These are phyloP conservation scores for Oreonectes daqikongensis DNA, from an alignment of 2,797 vertebrate species.

Conservation along the genomic window DNA sequence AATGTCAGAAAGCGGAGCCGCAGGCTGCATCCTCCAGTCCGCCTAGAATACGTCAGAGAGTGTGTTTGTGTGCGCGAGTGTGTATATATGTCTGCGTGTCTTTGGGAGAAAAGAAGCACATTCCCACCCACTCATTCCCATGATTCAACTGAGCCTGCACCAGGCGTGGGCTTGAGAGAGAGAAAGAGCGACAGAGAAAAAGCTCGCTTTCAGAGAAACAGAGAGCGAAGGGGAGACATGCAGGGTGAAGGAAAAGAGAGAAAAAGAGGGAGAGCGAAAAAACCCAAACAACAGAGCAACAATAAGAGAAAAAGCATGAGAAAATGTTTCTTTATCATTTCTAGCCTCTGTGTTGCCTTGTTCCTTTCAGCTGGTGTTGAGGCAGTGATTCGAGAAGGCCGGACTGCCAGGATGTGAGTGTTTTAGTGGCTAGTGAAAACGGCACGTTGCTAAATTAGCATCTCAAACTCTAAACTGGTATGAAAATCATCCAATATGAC, in stretches of 20 bases:
- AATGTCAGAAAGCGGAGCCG: slow-evolving; percentile 49
- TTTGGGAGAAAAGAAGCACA: slow-evolving; percentile 53
- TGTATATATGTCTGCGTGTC: slow-evolving; percentile 35
- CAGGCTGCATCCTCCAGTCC: slow-evolving; percentile 51
- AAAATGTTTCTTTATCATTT: slow-evolving; percentile 19
- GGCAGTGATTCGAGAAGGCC: slow-evolving; percentile 2
- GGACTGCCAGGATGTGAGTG: slow-evolving; percentile 2
- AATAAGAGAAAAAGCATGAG: neutral
- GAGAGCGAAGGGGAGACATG: slow-evolving; percentile 3
- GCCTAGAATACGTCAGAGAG: slow-evolving; percentile 49
- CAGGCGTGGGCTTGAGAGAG: slow-evolving; percentile 59
- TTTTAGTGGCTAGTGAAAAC: slow-evolving; percentile 11
- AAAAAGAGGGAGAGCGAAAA: slow-evolving; percentile 4
- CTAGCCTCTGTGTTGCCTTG: neutral
- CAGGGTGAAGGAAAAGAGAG: neutral
- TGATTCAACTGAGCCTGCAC: slow-evolving; percentile 64
- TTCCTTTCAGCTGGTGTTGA: slow-evolving; percentile 2
- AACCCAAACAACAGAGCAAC: slow-evolving; percentile 5
- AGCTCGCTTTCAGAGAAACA: slow-evolving; percentile 38
- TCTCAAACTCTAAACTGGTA: slow-evolving; percentile 10
- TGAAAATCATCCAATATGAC: neutral
- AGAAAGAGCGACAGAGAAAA: slow-evolving; percentile 48
- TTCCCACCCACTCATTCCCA: slow-evolving; percentile 62
- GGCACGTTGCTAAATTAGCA: slow-evolving; percentile 14
- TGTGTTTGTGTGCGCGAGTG: slow-evolving; percentile 29